Evolutionary conservation across 2,113 vertebrate genomes (phyloP).

Genomic region (Alethe castanea): DNA sequence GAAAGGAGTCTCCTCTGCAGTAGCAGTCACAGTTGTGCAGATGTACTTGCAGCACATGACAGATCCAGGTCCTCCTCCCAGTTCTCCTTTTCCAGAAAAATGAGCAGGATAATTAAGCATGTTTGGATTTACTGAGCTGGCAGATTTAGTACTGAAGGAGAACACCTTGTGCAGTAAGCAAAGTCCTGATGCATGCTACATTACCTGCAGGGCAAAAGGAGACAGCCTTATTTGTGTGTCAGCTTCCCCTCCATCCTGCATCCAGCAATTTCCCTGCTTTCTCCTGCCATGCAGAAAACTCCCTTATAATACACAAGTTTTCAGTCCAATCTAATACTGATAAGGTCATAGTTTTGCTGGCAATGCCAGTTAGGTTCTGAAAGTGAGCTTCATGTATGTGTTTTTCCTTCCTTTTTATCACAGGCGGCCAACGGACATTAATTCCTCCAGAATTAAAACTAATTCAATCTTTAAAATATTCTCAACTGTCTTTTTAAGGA

Average conservation of each 20-base stretch:
- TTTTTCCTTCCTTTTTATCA: background rate
- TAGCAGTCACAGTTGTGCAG: background rate
- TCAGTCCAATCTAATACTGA: background rate
- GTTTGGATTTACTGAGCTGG: conserved; percentile 71
- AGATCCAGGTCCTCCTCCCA: conserved; percentile 39
- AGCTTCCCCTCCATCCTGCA: background rate
- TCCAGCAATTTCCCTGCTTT: background rate
- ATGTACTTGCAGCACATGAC: conserved; percentile 19
- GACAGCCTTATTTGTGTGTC: background rate
- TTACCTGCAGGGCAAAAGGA: background rate
- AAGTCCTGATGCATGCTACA: background rate
- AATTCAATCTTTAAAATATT: background rate
- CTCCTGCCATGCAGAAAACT: background rate
- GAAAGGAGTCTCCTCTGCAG: background rate
- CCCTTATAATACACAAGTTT: background rate
- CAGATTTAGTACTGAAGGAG: conserved; percentile 49
- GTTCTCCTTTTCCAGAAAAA: conserved; percentile 40
- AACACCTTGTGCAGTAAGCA: background rate
- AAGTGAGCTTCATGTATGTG: background rate
- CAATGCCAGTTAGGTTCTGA: background rate
- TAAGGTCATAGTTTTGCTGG: background rate
- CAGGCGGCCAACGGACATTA: background rate
- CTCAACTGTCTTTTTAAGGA: background rate
- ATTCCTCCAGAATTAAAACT: background rate
- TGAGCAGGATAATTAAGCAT: conserved; percentile 68